Percentiles rank a stretch among this genome's conserved stretches.
phyloP scores from a whole-genome alignment of 2,888 invertebrate species.

The Lymantria monacha region DNA sequence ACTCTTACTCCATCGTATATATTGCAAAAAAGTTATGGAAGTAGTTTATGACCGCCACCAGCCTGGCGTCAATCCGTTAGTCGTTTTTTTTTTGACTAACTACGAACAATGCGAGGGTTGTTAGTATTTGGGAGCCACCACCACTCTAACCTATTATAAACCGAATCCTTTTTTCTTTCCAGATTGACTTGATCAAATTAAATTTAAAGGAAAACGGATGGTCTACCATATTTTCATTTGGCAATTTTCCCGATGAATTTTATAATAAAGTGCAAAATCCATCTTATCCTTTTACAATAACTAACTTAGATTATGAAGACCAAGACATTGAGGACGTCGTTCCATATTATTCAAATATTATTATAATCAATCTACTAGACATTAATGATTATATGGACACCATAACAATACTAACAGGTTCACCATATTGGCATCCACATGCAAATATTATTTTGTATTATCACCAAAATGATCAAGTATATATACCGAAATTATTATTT shows the following conservation, averaged over 20 bases:
- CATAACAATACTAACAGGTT: slow-evolving; percentile 40
- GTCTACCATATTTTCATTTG: slow-evolving; percentile 54
- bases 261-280: slow-evolving; percentile 41
- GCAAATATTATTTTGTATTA: slow-evolving; percentile 55
- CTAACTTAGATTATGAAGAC: slow-evolving; percentile 41
- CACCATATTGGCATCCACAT: slow-evolving; percentile 60
- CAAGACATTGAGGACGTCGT: slow-evolving; percentile 47
- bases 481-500: slow-evolving; percentile 54
- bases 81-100: too few species aligned
- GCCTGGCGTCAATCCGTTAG: too few species aligned
- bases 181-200: slow-evolving; percentile 47
- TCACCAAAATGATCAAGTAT: slow-evolving; percentile 33
- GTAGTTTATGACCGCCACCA: too few species aligned
- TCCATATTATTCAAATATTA: slow-evolving; percentile 43
- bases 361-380: slow-evolving; percentile 47
- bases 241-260: slow-evolving; percentile 50
- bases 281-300: slow-evolving; percentile 43
- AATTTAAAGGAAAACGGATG: slow-evolving; percentile 59
- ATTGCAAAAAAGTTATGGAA: too few species aligned
- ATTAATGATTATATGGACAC: slow-evolving; percentile 51
- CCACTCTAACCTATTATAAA: too few species aligned
- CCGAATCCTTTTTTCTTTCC: slow-evolving; percentile 22
- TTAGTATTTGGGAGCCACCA: too few species aligned
- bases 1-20: too few species aligned
- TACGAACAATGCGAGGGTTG: too few species aligned